A percentile compares a stretch with the other conserved stretches of the same genome.
Evolutionary conservation across 2,113 vertebrate genomes (phyloP).

Genomic region (Rissa tridactyla): DNA sequence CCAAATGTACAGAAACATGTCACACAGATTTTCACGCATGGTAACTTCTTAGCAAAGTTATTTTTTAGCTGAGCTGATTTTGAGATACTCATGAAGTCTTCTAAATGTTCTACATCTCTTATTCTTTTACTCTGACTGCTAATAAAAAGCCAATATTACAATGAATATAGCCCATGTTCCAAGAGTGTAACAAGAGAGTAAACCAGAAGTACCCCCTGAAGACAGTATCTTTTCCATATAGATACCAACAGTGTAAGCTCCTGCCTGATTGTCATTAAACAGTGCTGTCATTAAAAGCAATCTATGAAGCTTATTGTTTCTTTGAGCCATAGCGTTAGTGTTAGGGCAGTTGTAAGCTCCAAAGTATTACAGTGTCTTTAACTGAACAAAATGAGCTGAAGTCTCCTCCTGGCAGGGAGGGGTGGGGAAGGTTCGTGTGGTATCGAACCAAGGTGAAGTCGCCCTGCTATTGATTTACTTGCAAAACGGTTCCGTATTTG

Average conservation of each 20-base stretch:
- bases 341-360: background rate
- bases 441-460: fast-evolving
- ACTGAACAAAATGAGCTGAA: background rate
- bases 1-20: background rate
- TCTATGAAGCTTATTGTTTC: background rate
- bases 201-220: background rate
- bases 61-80: background rate
- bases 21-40: background rate
- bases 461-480: background rate
- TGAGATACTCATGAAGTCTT: background rate
- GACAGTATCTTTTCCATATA: background rate
- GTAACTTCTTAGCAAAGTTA: background rate
- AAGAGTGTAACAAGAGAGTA: background rate
- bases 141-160: background rate
- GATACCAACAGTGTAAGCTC: background rate
- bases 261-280: background rate
- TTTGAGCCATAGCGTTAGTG: background rate
- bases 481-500: background rate
- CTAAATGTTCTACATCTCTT: background rate
- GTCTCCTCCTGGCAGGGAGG: background rate
- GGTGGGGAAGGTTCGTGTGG: background rate
- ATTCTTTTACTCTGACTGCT: background rate
- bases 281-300: background rate
- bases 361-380: background rate
- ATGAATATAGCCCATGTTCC: background rate